Evolutionary conservation across 2,113 vertebrate genomes (phyloP).

Genomic region (Thryonomys swinderianus): DNA sequence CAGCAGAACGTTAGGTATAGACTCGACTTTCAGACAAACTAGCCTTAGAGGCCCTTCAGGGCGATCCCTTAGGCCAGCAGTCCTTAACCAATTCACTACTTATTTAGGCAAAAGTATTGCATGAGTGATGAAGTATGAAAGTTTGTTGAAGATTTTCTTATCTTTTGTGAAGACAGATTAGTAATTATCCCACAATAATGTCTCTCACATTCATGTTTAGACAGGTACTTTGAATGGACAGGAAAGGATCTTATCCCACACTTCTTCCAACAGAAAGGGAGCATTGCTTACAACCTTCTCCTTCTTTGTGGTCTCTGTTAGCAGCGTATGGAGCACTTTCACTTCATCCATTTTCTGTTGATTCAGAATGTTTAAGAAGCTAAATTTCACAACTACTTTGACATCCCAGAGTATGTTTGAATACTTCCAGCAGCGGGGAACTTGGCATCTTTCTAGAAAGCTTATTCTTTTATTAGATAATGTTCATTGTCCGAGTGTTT

Average conservation of each 20-base stretch:
- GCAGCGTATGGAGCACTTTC: background rate
- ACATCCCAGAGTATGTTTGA: background rate
- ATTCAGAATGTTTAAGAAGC: background rate
- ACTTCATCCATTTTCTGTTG: background rate
- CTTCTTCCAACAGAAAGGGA: background rate
- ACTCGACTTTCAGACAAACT: background rate
- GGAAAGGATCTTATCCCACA: background rate
- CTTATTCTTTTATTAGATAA: background rate
- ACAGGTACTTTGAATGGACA: background rate
- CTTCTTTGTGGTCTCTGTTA: background rate
- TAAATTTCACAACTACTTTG: background rate
- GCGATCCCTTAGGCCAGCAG: background rate
- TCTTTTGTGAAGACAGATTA: slow-evolving; percentile 6
- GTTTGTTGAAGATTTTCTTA: background rate
- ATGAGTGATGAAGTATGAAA: slow-evolving; percentile 6
- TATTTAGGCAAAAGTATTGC: background rate
- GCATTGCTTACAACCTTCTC: background rate
- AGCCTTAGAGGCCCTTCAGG: background rate
- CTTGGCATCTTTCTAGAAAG: background rate
- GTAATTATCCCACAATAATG: background rate
- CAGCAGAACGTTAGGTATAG: background rate
- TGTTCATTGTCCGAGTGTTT: background rate
- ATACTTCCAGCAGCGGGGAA: background rate
- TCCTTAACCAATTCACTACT: slow-evolving; percentile 10
- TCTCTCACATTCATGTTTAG: background rate